These are phyloP conservation scores for Phalacrocorax carbo DNA, from an alignment of 2,113 vertebrate genomes.

Conservation along the genomic window DNA sequence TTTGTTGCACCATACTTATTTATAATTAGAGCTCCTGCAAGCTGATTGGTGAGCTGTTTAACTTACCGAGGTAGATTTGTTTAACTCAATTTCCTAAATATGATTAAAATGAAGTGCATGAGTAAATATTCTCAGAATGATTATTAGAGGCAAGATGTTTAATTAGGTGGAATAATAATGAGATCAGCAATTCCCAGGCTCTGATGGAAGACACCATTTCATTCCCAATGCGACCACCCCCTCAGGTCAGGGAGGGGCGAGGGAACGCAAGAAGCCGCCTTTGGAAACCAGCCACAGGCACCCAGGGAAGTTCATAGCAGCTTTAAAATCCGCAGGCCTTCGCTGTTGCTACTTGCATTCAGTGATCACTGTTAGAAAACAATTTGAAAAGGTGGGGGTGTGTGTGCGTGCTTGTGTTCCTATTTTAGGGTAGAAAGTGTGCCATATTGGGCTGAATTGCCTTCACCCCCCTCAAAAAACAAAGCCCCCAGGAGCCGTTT, in stretches of 20 bases:
- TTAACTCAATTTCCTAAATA: background rate
- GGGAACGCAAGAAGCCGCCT: background rate
- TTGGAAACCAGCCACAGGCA: background rate
- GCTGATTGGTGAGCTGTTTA: background rate
- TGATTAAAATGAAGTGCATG: background rate
- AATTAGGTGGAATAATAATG: background rate
- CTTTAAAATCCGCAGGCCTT: background rate
- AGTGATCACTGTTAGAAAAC: no score
- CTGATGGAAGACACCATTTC: background rate
- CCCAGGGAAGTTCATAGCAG: background rate
- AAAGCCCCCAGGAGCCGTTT: rapidly evolving
- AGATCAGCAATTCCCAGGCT: background rate
- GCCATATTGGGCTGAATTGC: background rate
- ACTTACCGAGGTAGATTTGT: background rate
- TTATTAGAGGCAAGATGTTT: background rate
- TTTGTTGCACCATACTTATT: background rate
- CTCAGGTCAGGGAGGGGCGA: no score
- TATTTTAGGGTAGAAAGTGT: background rate
- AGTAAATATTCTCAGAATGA: background rate
- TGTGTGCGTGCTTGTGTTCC: no score
- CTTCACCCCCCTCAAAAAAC: rapidly evolving
- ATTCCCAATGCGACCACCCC: rapidly evolving
- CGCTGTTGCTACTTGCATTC: no score
- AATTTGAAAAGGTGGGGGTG: background rate
- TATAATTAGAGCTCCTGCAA: background rate